Base-by-base conservation (phyloP, 2,888 invertebrate species). In the Pristionchus japonicus region DNA sequence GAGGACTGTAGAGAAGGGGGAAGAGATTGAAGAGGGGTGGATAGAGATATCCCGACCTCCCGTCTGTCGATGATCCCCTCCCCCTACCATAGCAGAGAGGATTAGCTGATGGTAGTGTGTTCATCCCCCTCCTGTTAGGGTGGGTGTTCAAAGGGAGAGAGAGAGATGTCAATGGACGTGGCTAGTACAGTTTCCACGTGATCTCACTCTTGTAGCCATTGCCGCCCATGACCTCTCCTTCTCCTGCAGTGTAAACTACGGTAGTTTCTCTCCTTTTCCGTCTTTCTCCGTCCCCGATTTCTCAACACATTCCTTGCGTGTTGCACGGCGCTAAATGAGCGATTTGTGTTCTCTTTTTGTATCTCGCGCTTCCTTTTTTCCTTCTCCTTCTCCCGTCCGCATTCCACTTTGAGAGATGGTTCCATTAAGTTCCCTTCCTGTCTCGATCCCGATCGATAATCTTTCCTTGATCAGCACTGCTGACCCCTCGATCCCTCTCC, bases 91-190 rank as follows among this genome's bases (percentile, higher is more conserved):
- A 67, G 67, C 31, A n/a, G 67, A 64, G 64, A 31, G 67, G 67
- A 67, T 67, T 67, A 67, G 31, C 67, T 13, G 67, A 67, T 67
- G 67, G 34, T 67, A 67, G 67, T 67, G 67, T 67, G 67, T 67
- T 67, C 34, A 67, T 67, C 67, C 57, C 57, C 31, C 67, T 67
- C 67, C 67, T 67, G 34, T 67, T 67, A 34, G 67, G 31, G 34
- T 31, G 27, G 27, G 6, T 67, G 67, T 67, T 67, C 67, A 67
- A 34, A 34, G 67, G 34, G 67, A 67, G 67, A 34, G 67, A 17
- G 64, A 64, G 27, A 31, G 67, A 57, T 17, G n/a, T 17, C 17
- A n/a, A 57, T 57, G 57, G 57, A 4, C 57, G n/a, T n/a, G 57
- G 57, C 57, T 57, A 57, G 23, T 57, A 57, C 57, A 57, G 57